Evolutionary conservation across 2,113 vertebrate genomes (phyloP), one percentile per base, ranked within the genome.

Genomic region (Pomatorhinus ruficollis): DNA sequence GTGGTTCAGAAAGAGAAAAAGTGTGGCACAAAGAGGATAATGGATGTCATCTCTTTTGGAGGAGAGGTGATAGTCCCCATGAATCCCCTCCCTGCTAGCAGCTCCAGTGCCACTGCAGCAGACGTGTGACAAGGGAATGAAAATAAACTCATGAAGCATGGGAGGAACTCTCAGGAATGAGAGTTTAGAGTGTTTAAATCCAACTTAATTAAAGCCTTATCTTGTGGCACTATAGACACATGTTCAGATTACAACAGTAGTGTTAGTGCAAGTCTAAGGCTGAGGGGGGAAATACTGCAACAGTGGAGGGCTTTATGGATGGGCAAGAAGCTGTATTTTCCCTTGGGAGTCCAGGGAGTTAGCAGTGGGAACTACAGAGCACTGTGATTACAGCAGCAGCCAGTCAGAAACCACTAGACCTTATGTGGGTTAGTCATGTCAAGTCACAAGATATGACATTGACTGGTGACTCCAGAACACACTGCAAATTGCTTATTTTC

Each of bases 381-480:
- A 0, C 45, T 89, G 59, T 45, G 13, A 8, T 31, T 64, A 63
- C 57, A 71, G 70, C 64, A 66, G 61, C 45, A 71, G 69, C 61
- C 31, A 42, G 31, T 76, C 76, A 75, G 83, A 87, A 94, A 44
- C 64, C 56, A 22, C 79, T 12, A 61, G 75, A 45, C 59, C 47
- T 83, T 49, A 5, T 23, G 85, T 33, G 80, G 44, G 28, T 96
- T 95, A 92, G 79, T 96, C 83, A 89, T 9, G 4, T 37, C 65
- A 59, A 52, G 90, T 95, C 96, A 92, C 88, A 96, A 81, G 85
- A 75, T 60, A 25, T 74, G 90, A 63, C 90, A 53, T 20, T 86
- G 74, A 40, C 72, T 66, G 28, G 69, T 92, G 88, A 87, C 47
- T 86, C 59, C 2, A 5, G 37, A 69, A 40, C 53, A 49, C 2